These are phyloP conservation scores for Halichoeres trimaculatus DNA, from an alignment of 2,113 vertebrate genomes.

Conservation along the genomic window DNA sequence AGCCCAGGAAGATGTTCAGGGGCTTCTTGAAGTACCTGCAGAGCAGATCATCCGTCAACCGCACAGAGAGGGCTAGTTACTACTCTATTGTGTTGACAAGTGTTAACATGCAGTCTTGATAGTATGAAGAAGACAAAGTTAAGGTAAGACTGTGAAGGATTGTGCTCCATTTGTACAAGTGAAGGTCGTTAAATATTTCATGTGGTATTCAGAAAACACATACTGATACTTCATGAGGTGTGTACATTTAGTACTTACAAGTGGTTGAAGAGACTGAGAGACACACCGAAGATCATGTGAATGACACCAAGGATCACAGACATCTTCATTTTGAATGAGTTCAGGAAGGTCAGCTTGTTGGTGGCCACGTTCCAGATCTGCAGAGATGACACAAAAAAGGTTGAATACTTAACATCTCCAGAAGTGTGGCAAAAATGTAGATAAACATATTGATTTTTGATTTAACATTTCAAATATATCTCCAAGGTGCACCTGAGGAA, in stretches of 20 bases:
- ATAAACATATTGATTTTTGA: too few relatives aligned
- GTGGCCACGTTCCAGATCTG: constrained; percentile 97
- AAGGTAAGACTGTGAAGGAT: too few relatives aligned
- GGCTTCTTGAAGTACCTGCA: constrained; percentile 97
- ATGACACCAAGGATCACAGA: constrained; percentile 95
- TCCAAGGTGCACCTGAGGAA: background rate
- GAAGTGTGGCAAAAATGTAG: too few relatives aligned
- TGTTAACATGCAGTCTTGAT: too few relatives aligned
- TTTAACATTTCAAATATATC: too few relatives aligned
- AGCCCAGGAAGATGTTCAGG: constrained; percentile 95
- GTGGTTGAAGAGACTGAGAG: constrained; percentile 94
- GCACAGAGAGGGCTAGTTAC: background rate
- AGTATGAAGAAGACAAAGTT: background rate
- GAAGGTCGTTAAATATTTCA: too few relatives aligned
- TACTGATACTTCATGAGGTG: background rate
- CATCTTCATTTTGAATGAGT: constrained; percentile 99
- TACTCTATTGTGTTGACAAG: too few relatives aligned
- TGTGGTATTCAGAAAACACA: background rate
- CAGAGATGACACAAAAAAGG: background rate
- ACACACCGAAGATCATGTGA: constrained; percentile 96
- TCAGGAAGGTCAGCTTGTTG: constrained; percentile 98
- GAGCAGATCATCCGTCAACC: constrained; percentile 19
- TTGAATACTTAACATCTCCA: too few relatives aligned
- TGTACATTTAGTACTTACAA: constrained; percentile 80
- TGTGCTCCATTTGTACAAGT: background rate